Percentiles rank a stretch among this genome's conserved stretches.
These are phyloP conservation scores for Heliconius aoede DNA, from an alignment of 2,888 invertebrate species.

Conservation along the genomic window DNA sequence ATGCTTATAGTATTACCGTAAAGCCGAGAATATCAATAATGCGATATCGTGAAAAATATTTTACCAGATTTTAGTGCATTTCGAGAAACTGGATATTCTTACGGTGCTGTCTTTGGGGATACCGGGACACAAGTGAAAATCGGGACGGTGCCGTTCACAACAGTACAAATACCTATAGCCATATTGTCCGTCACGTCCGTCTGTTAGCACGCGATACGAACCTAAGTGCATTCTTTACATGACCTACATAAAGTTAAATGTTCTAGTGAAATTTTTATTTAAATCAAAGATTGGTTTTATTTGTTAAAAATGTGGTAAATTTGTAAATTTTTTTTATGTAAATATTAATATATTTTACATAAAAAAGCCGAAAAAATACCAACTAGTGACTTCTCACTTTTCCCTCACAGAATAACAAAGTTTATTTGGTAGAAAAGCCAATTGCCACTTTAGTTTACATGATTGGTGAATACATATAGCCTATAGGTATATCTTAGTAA, in stretches of 20 bases:
- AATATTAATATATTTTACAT: too few species aligned
- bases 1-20: too few species aligned
- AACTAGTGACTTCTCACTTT: too few species aligned
- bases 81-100: too few species aligned
- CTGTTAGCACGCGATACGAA: conserved; percentile 42
- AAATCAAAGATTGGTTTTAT: background rate
- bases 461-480: background rate
- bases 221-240: conserved; percentile 35
- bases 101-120: too few species aligned
- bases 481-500: too few species aligned
- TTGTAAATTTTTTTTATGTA: background rate
- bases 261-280: conserved; percentile 26
- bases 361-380: too few species aligned
- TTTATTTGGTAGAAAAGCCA: background rate
- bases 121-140: too few species aligned
- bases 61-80: too few species aligned
- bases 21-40: too few species aligned
- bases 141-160: background rate
- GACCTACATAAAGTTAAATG: conserved; percentile 39
- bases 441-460: background rate
- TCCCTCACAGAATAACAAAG: background rate
- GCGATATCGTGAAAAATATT: too few species aligned
- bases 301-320: background rate
- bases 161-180: conserved; percentile 21
- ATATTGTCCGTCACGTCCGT: conserved; percentile 37